Conservation (phyloP, 2,113 vertebrate genomes). For the Fulmarus glacialis region DNA sequence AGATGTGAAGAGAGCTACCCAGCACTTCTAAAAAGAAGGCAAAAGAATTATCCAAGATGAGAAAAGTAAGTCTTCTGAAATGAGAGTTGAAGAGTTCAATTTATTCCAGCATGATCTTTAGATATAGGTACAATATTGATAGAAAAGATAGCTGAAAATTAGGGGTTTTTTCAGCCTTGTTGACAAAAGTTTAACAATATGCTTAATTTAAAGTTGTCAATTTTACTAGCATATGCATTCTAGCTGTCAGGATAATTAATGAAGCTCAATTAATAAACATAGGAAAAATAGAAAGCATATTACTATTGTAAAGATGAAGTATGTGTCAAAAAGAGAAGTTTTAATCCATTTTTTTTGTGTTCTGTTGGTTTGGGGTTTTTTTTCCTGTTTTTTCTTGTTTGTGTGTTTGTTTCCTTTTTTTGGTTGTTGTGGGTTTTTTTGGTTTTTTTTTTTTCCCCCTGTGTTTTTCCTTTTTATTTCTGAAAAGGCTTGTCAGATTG, state of each 20-base stretch:
- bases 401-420: too few species aligned
- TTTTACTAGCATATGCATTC: neutral
- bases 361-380: neutral
- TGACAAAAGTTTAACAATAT: neutral
- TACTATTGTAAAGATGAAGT: fast-evolving
- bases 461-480: too few species aligned
- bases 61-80: neutral
- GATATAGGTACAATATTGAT: neutral
- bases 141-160: neutral
- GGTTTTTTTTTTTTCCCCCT: neutral
- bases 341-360: neutral
- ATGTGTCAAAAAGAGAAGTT: neutral
- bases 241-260: neutral
- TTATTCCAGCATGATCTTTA: neutral
- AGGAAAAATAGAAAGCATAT: neutral
- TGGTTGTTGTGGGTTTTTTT: too few species aligned
- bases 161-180: neutral
- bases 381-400: too few species aligned
- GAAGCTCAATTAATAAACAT: neutral
- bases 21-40: neutral
- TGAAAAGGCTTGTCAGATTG: neutral
- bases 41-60: neutral
- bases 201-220: neutral
- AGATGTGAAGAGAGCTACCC: neutral
- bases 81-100: neutral